phyloP scores from a whole-genome alignment of 30 jellyfish, hydroid and myxozoan genomes.

The Hydractinia echinata region DNA sequence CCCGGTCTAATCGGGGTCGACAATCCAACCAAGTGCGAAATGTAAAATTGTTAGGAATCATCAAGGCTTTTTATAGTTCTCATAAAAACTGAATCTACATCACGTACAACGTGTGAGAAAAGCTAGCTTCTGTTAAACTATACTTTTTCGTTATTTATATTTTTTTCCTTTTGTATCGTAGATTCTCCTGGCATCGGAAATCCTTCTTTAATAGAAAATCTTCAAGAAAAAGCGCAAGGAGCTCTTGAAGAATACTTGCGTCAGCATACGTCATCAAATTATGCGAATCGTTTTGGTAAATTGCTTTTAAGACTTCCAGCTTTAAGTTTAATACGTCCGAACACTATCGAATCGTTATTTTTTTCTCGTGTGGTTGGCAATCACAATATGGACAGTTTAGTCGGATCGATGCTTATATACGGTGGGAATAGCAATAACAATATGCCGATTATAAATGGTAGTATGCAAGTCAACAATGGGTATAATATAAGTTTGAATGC shows the following conservation, averaged over 20 bases:
- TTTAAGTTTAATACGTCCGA: slow-evolving; percentile 71
- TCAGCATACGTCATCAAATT: slow-evolving; percentile 69
- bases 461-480: slow-evolving; percentile 34
- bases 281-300: slow-evolving; percentile 78
- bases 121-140: no score
- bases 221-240: slow-evolving; percentile 96
- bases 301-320: slow-evolving; percentile 91
- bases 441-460: slow-evolving; percentile 29
- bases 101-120: no score
- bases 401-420: slow-evolving; percentile 77
- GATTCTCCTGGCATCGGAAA: slow-evolving; percentile 94
- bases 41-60: no score
- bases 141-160: no score
- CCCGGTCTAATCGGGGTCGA: no score
- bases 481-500: background rate
- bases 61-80: no score
- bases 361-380: slow-evolving; percentile 87
- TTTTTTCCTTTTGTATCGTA: slow-evolving; percentile 11
- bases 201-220: slow-evolving; percentile 80
- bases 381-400: slow-evolving; percentile 74
- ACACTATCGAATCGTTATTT: slow-evolving; percentile 70
- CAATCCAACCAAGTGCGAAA: no score
- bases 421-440: slow-evolving; percentile 54
- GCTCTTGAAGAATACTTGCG: slow-evolving; percentile 91
- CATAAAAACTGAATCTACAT: no score